Evolutionary conservation across 2,113 vertebrate species (phyloP), one percentile per base, ranked within the genome.

Genomic region (Hipposideros armiger): DNA sequence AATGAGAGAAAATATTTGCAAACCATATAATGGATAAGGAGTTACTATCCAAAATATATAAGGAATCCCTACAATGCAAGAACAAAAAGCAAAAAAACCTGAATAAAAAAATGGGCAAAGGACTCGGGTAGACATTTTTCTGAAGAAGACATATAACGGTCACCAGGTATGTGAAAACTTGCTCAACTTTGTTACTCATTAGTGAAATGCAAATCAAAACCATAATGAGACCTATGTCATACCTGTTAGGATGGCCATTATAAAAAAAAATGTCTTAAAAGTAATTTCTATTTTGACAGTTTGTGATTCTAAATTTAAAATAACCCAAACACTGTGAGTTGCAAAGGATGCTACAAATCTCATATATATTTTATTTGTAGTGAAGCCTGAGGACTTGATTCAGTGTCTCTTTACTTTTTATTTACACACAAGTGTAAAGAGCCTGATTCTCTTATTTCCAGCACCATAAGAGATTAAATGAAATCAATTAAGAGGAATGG

Each of bases 221-320:
- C 40, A 78, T 6, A 56, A 42, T 32, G 50, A 92, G 7, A 16
- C 52, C 90, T 36, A 66, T 16, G 40, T 90, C 11, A 87, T 11
- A 30, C 7, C 5, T 58, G 26, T 36, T 58, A 91, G 36, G 15
- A 45, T 87, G 32, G 5, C 54, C 76, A 77, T 47, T 62, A 69
- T 40, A 76, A 87, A 73, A 83, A 74, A 76, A 32, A 50, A n/a
- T 56, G 4, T 85, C 5, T 94, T 84, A 84, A 89, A 84, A 74
- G 24, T 28, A 89, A 85, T 74, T 69, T 87, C 17, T 87, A 87
- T 54, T 77, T 72, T 82, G 69, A 64, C 19, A 95, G 69, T 58
- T 26, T 32, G 26, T 69, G 30, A 78, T 73, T 91, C 22, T 95
- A 85, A 74, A 92, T 56, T 62, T 87, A 80, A 88, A 83, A 64